Percentiles rank a stretch among this genome's conserved stretches.
phyloP scores from a whole-genome alignment of 2,113 vertebrate genomes.

The Zosterops pallidus region DNA sequence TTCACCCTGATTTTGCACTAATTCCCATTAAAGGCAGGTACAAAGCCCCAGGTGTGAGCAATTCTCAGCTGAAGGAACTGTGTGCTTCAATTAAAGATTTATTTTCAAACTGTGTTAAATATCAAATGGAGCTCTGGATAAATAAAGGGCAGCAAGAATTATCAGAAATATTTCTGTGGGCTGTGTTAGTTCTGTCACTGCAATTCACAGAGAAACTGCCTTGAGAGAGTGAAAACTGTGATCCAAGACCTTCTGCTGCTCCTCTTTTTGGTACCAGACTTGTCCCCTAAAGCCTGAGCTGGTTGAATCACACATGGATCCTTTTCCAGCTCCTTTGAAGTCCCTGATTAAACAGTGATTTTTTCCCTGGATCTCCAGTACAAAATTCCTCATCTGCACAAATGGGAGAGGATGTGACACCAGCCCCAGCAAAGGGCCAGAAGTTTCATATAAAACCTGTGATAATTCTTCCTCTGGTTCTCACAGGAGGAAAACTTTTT shows the following conservation, averaged over 20 bases:
- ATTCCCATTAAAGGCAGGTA: accelerated
- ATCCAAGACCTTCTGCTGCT: neutral
- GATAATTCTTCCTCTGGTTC: neutral
- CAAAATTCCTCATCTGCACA: neutral
- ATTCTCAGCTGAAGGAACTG: neutral
- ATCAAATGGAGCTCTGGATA: neutral
- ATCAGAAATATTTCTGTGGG: neutral
- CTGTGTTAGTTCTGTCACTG: neutral
- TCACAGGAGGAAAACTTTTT: neutral
- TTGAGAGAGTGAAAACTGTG: neutral
- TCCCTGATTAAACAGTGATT: neutral
- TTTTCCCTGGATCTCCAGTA: neutral
- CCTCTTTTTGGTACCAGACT: neutral
- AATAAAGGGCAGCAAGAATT: neutral
- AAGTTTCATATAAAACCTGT: neutral
- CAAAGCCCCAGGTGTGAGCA: neutral
- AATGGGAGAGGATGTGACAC: neutral
- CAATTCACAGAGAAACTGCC: neutral
- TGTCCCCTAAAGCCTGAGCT: neutral
- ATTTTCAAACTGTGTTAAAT: neutral
- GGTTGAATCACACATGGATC: neutral
- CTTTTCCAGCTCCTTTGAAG: neutral
- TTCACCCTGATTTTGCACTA: neutral
- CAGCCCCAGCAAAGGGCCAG: neutral
- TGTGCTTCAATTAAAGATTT: neutral